Evolutionary conservation across 2,888 invertebrate species (phyloP), one percentile per base, ranked within the genome.

Genomic region (Chrysolina haemoptera): DNA sequence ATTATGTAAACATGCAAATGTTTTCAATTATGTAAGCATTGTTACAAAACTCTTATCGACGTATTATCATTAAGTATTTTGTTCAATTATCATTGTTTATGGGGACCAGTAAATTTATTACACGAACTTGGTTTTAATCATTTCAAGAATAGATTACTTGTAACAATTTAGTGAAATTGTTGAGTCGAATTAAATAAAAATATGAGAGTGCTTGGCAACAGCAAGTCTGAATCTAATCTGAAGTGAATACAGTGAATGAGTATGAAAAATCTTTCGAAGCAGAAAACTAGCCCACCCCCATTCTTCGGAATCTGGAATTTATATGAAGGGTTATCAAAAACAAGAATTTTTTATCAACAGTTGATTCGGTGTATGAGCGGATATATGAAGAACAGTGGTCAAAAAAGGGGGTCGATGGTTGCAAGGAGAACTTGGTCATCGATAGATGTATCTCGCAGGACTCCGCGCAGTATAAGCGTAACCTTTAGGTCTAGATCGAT

Each of bases 1-100:
- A 50, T 66, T 66, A 27, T 66, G 53, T 53, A 20, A 53, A n/a
- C 27, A 66, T 66, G 66, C 66, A 66, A 66, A 66, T 66, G 46
- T 66, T 50, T 20, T 50, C 66, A 66, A 66, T 66, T 66, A 48
- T 27, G 18, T 50, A 66, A 66, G 66, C 46, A 40, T 66, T 66
- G 50, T 50, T 50, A 50, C 66, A 50, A 35, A 66, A 66, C 50
- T 50, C 50, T 35, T 66, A 35, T 66, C 27, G 18, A 11, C 41
- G 62, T 65, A 22, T 22, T 35, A 65, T 53, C 46, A 43, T 20
- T 27, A 65, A 48, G 4, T 27, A 20, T 65, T 65, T 35, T 46
- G n/a, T 40, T 46, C 27, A 50, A 66, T 66, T 66, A 66, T 66
- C 35, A 27, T 66, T 66, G 66, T 50, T 35, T 63, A 41, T 43